A percentile compares a stretch with the other conserved stretches of the same genome.
Conservation (phyloP, 2,113 vertebrate genomes). For the Dasyprocta punctata region DNA sequence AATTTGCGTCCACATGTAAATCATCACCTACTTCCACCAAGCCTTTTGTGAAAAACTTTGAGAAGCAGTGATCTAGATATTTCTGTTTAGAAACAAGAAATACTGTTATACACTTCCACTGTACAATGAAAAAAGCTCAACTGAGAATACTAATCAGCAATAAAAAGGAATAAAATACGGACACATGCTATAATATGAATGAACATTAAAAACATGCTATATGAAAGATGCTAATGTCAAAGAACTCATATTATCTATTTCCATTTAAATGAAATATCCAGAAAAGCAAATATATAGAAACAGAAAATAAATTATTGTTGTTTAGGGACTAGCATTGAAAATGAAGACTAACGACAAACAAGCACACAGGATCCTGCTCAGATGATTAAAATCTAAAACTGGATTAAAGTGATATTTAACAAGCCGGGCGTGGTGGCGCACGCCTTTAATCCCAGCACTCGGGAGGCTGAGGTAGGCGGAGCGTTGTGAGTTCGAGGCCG, state of each 20-base stretch:
- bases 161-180: not conserved
- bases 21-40: rapidly evolving
- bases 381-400: not conserved
- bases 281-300: not conserved
- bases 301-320: not conserved
- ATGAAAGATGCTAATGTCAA: not conserved
- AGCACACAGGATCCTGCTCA: not conserved
- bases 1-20: not conserved
- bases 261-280: not conserved
- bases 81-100: not conserved
- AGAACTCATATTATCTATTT: not conserved
- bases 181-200: not conserved
- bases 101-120: not conserved
- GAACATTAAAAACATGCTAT: not conserved
- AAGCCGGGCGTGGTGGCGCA: no score
- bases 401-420: not conserved
- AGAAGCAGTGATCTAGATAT: not conserved
- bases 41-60: not conserved
- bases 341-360: not conserved
- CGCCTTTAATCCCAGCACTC: no score
- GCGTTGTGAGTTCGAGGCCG: no score
- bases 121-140: not conserved
- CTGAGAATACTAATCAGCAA: not conserved
- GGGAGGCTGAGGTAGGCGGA: no score
- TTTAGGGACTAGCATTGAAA: not conserved